phyloP scores from a whole-genome alignment of 2,797 vertebrate genomes.

The Scarus forsteni region DNA sequence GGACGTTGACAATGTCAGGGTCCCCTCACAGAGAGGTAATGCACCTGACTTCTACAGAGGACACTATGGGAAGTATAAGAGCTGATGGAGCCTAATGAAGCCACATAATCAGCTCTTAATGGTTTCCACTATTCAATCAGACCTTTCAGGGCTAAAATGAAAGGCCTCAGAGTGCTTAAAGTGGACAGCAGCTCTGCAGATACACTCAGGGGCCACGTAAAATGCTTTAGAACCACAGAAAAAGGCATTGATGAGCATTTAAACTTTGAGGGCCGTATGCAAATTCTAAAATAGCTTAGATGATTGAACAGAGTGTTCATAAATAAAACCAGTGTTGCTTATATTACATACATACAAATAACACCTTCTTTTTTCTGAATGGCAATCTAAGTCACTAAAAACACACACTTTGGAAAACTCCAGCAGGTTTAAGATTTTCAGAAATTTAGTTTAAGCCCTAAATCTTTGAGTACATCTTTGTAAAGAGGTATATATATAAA shows the following conservation, averaged over 20 bases:
- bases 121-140: conserved; percentile 21
- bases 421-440: too few relatives aligned
- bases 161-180: conserved; percentile 1
- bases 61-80: conserved; percentile 32
- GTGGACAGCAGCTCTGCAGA: conserved; percentile 11
- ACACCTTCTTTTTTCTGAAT: too few relatives aligned
- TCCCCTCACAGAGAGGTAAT: conserved; percentile 17
- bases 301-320: conserved; percentile 14
- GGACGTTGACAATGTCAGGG: conserved; percentile 26
- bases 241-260: background rate
- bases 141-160: conserved; percentile 35
- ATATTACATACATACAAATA: too few relatives aligned
- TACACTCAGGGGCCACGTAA: conserved; percentile 14
- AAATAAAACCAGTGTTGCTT: background rate
- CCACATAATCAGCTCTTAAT: conserved; percentile 14
- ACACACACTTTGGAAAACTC: too few relatives aligned
- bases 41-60: conserved; percentile 13
- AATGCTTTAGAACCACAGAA: conserved; percentile 10
- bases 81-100: conserved; percentile 25
- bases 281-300: conserved; percentile 6
- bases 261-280: background rate
- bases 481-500: too few relatives aligned
- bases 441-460: too few relatives aligned
- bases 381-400: too few relatives aligned
- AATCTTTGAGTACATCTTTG: too few relatives aligned